phyloP scores from a whole-genome alignment of 1,140 invertebrate genomes.

The Triops cancriformis region DNA sequence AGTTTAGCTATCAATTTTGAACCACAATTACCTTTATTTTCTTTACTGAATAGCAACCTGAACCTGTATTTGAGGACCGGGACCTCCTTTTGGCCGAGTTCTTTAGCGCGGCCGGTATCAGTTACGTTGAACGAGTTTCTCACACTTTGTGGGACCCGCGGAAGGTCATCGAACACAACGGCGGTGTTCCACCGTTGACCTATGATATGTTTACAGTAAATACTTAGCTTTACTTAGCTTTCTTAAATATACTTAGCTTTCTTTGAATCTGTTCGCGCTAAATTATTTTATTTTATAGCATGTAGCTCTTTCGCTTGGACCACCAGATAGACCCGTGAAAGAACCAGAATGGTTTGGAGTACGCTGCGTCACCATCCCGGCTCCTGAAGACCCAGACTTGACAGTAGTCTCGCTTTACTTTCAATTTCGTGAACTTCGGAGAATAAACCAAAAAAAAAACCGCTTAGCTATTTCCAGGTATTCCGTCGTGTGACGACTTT shows the following conservation, averaged over 20 bases:
- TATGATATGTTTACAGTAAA: conserved; percentile 61
- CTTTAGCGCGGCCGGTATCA: conserved; percentile 48
- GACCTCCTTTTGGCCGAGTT: conserved; percentile 33
- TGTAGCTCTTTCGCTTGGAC: conserved; percentile 50
- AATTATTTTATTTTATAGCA: conserved; percentile 41
- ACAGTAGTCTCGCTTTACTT: neutral
- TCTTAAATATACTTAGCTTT: too few relatives aligned
- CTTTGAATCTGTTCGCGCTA: too few relatives aligned
- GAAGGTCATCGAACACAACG: conserved; percentile 52
- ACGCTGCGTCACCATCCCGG: conserved; percentile 43
- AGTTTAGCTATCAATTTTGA: neutral
- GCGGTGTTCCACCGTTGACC: conserved; percentile 55
- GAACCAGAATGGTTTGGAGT: conserved; percentile 46
- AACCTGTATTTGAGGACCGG: neutral
- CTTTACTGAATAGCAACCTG: neutral
- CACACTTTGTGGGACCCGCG: conserved; percentile 62
- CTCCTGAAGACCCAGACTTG: neutral
- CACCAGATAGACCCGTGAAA: conserved; percentile 47
- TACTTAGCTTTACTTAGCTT: too few relatives aligned
- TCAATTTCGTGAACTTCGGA: neutral
- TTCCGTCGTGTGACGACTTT: conserved; percentile 35
- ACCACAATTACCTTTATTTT: neutral
- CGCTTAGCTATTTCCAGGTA: conserved; percentile 20
- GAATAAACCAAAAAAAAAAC: neutral
- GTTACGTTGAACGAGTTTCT: conserved; percentile 50